These are phyloP conservation scores for Abramis brama DNA, from an alignment of 2,113 vertebrate genomes.

Conservation along the genomic window DNA sequence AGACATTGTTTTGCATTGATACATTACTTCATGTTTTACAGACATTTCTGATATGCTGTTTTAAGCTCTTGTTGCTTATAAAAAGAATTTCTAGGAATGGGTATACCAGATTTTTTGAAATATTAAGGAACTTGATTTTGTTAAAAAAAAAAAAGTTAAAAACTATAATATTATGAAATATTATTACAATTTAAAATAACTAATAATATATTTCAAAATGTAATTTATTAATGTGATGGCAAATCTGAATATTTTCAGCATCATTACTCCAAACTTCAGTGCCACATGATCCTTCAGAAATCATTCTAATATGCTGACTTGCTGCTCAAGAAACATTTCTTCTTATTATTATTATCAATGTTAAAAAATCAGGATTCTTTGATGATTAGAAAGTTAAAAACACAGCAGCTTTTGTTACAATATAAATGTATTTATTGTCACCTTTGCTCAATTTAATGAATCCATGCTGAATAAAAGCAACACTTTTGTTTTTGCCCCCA, in stretches of 20 bases:
- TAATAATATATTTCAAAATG: no score
- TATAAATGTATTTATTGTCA: no score
- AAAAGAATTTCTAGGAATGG: not conserved
- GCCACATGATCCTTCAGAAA: not conserved
- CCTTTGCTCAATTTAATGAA: no score
- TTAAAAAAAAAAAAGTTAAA: not conserved
- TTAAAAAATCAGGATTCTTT: no score
- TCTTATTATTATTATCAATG: no score
- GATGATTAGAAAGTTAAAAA: no score
- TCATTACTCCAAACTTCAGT: not conserved
- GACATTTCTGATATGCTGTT: not conserved
- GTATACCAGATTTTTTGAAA: not conserved
- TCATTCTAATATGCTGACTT: not conserved
- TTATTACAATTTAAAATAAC: no score
- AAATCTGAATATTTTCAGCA: not conserved
- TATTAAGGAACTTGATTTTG: not conserved
- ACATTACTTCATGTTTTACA: not conserved
- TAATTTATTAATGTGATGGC: no score
- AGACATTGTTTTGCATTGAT: not conserved
- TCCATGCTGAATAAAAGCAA: no score
- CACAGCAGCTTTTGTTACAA: no score
- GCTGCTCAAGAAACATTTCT: no score
- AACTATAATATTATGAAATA: not conserved
- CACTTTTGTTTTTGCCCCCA: no score
- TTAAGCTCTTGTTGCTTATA: not conserved